phyloP scores from a whole-genome alignment of 2,888 invertebrate species.

The Trilocha varians region DNA sequence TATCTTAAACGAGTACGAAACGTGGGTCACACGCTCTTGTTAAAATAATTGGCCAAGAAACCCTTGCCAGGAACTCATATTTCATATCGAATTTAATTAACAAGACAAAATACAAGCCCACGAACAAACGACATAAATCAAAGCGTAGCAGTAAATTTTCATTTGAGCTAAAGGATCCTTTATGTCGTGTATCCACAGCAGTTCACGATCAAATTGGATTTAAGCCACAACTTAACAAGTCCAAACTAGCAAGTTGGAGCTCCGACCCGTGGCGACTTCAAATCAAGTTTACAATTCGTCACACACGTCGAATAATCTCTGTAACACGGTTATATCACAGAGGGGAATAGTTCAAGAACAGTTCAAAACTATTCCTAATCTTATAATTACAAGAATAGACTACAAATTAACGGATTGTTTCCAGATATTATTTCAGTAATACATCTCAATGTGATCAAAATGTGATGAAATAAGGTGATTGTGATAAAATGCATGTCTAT shows the following conservation, averaged over 20 bases:
- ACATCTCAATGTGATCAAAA: too few species aligned
- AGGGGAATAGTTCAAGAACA: too few species aligned
- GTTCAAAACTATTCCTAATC: too few species aligned
- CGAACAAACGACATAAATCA: slow-evolving; percentile 4
- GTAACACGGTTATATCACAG: too few species aligned
- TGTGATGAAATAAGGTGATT: too few species aligned
- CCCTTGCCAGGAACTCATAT: neutral
- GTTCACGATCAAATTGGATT: slow-evolving; percentile 39
- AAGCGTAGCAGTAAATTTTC: slow-evolving; percentile 1
- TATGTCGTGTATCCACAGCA: slow-evolving; percentile 24
- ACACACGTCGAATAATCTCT: neutral
- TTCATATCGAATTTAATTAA: neutral
- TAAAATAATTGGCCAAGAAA: too few species aligned
- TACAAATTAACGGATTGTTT: too few species aligned
- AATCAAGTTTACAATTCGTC: slow-evolving; percentile 14
- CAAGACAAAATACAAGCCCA: neutral
- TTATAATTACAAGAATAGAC: too few species aligned
- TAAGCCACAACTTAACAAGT: slow-evolving; percentile 39
- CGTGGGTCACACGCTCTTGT: too few species aligned
- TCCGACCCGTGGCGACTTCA: slow-evolving; percentile 15
- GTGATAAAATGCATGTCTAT: too few species aligned
- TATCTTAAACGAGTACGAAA: too few species aligned
- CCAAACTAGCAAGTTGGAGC: slow-evolving; percentile 32
- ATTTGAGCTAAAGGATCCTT: slow-evolving; percentile 1
- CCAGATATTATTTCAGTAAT: too few species aligned